Conservation (phyloP, 1,140 invertebrate species). For the Lethrus apterus region DNA sequence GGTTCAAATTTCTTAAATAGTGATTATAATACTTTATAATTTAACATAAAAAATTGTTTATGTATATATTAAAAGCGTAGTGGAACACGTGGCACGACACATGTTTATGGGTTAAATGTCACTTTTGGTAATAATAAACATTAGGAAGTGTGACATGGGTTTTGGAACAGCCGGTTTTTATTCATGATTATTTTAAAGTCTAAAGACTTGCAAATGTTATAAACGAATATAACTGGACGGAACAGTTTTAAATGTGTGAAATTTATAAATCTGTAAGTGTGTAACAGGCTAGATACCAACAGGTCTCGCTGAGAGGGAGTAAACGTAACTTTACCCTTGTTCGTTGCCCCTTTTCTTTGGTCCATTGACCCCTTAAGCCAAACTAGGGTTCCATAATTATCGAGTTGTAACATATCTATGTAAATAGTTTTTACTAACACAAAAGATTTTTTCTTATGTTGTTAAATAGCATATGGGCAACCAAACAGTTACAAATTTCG, state of each 20-base stretch:
- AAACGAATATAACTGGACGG: too few relatives aligned
- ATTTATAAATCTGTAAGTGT: too few relatives aligned
- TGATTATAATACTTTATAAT: too few relatives aligned
- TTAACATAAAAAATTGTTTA: too few relatives aligned
- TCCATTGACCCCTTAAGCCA: conserved; percentile 26
- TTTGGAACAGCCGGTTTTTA: too few relatives aligned
- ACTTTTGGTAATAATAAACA: conserved; percentile 8
- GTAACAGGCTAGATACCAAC: conserved; percentile 16
- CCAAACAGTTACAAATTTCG: too few relatives aligned
- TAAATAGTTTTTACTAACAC: too few relatives aligned
- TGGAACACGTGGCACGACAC: conserved; percentile 12
- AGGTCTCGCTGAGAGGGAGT: conserved; percentile 18
- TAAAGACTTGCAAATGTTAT: not conserved
- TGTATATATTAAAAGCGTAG: conserved; percentile 15
- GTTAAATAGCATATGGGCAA: too few relatives aligned
- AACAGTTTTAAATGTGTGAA: too few relatives aligned
- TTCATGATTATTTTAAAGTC: conserved; percentile 1
- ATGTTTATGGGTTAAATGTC: conserved; percentile 18
- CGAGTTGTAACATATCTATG: not conserved
- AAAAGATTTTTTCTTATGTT: too few relatives aligned
- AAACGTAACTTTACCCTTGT: conserved; percentile 18
- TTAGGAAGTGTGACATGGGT: not conserved
- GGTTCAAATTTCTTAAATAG: too few relatives aligned
- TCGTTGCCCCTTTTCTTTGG: conserved; percentile 23
- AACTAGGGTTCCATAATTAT: conserved; percentile 21